These are phyloP conservation scores for Campodea augens DNA, from an alignment of 1,140 invertebrate species.

Conservation along the genomic window DNA sequence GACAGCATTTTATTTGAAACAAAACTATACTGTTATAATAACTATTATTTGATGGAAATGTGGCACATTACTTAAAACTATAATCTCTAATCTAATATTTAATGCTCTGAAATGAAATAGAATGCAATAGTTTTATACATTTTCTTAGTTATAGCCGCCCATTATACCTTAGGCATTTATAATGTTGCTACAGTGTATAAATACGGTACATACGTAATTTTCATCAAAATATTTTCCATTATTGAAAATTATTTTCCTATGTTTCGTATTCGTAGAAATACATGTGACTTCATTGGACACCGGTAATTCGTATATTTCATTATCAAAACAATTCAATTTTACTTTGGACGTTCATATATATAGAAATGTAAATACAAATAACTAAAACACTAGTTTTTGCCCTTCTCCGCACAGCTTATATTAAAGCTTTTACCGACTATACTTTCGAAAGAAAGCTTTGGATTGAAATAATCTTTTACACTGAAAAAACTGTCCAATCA, in stretches of 20 bases:
- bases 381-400: too few species aligned
- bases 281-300: neutral
- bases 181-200: neutral
- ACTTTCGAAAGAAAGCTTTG: too few species aligned
- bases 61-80: neutral
- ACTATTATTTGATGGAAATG: neutral
- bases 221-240: too few species aligned
- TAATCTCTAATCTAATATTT: neutral
- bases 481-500: too few species aligned
- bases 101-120: neutral
- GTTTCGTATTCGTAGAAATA: neutral
- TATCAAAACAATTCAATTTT: neutral
- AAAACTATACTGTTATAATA: neutral
- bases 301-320: neutral
- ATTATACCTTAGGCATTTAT: neutral
- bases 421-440: too few species aligned
- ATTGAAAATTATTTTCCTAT: neutral
- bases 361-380: too few species aligned
- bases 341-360: too few species aligned
- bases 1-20: neutral
- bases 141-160: neutral
- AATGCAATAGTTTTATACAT: neutral
- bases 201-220: too few species aligned
- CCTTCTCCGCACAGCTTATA: too few species aligned
- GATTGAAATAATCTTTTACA: too few species aligned